These are phyloP conservation scores for Lasioglossum lativentre DNA, from an alignment of 2,888 invertebrate species.

Conservation along the genomic window DNA sequence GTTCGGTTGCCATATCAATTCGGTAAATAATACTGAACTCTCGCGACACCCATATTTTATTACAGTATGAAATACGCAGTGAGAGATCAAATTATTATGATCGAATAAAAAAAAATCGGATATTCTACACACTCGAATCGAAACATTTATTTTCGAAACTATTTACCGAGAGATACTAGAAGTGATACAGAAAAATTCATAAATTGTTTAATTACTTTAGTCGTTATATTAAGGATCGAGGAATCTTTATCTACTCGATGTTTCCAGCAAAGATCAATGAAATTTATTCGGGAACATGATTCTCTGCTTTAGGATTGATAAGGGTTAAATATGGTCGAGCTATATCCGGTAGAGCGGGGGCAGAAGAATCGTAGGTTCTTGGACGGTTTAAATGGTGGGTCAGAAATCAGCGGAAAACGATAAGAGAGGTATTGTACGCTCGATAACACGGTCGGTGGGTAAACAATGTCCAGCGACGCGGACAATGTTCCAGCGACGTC, in stretches of 20 bases:
- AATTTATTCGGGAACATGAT: background rate
- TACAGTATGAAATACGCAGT: background rate
- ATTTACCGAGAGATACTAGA: background rate
- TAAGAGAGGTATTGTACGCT: conserved; percentile 6
- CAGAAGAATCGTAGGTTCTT: background rate
- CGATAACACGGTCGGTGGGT: conserved; percentile 6
- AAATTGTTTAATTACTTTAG: too few relatives aligned
- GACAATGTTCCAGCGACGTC: conserved; percentile 24
- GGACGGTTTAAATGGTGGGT: background rate
- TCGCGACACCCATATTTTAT: background rate
- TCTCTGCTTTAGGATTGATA: background rate
- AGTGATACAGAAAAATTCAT: too few relatives aligned
- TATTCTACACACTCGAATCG: background rate
- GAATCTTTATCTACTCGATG: too few relatives aligned
- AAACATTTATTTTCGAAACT: background rate
- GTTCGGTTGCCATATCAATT: background rate
- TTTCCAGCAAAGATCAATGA: too few relatives aligned
- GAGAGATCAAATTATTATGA: background rate
- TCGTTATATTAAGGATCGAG: too few relatives aligned
- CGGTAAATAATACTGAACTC: background rate
- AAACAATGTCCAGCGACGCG: conserved; percentile 16
- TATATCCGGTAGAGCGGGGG: background rate
- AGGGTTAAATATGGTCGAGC: background rate
- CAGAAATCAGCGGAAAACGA: conserved; percentile 10
- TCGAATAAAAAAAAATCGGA: background rate